These are phyloP conservation scores for Aphis craccivora DNA, from an alignment of 1,140 invertebrate species.

Conservation along the genomic window DNA sequence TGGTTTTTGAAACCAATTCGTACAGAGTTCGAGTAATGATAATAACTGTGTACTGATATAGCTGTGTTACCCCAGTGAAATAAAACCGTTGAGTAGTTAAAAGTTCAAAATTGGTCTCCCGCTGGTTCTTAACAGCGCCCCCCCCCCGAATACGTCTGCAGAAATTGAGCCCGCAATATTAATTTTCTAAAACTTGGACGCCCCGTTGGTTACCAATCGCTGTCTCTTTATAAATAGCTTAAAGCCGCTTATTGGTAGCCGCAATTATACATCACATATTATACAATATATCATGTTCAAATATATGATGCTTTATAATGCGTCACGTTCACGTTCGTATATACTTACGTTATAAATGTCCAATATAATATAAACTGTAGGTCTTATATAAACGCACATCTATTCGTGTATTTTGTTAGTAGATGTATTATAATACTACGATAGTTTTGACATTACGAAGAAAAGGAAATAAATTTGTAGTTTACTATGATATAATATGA, in stretches of 20 bases:
- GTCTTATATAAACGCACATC: neutral
- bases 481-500: neutral
- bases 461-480: neutral
- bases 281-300: neutral
- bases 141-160: neutral
- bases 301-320: neutral
- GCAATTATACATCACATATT: neutral
- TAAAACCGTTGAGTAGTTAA: neutral
- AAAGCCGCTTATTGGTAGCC: neutral
- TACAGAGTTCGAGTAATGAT: neutral
- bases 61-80: neutral
- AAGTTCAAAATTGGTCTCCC: slow-evolving; percentile 27
- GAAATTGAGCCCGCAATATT: slow-evolving; percentile 30
- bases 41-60: neutral
- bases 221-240: neutral
- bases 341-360: neutral
- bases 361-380: neutral
- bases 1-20: neutral
- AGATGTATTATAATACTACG: neutral
- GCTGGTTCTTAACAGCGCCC: neutral
- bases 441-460: neutral
- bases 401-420: neutral
- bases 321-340: neutral
- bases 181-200: slow-evolving; percentile 6
- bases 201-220: neutral